Evolutionary conservation across 92 coral and sea anemone species (phyloP), one percentile per base, ranked within the genome.

Genomic region (Phymanthus crucifer): DNA sequence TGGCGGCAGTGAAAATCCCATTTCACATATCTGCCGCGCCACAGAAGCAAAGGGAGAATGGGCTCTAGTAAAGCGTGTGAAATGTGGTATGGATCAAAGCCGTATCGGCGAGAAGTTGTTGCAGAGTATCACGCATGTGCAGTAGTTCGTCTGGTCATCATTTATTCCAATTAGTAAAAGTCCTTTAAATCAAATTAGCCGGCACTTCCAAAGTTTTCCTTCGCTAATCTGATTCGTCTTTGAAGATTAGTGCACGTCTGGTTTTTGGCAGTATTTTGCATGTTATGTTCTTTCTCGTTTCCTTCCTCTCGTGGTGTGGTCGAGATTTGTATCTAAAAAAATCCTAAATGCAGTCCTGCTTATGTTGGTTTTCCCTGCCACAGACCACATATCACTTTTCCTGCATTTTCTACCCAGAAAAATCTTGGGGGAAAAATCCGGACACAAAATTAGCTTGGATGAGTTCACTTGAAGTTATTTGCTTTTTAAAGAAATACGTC

Each of bases 51-150:
- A n/a, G n/a, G n/a, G n/a, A n/a, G n/a, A n/a, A n/a, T n/a, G n/a
- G n/a, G n/a, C n/a, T n/a, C n/a, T n/a, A n/a, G n/a, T n/a, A n/a
- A n/a, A n/a, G n/a, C n/a, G n/a, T n/a, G n/a, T n/a, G n/a, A n/a
- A n/a, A n/a, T n/a, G n/a, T n/a, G n/a, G n/a, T n/a, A n/a, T n/a
- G n/a, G n/a, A n/a, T n/a, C n/a, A n/a, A n/a, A n/a, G n/a, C n/a
- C n/a, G n/a, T n/a, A n/a, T n/a, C n/a, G n/a, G n/a, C n/a, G n/a
- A n/a, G n/a, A n/a, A n/a, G n/a, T n/a, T n/a, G n/a, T n/a, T n/a
- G n/a, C n/a, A n/a, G n/a, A n/a, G n/a, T n/a, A n/a, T n/a, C 23
- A 11, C 14, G 68, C 68, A 61, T 61, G 68, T 34, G 68, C 68
- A 12, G 7, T 61, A 29, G 34, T 61, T 61, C 29, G 32, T 61